A percentile compares a stretch with the other conserved stretches of the same genome.
Conservation (phyloP, 2,797 vertebrate species). For the Pampus argenteus region DNA sequence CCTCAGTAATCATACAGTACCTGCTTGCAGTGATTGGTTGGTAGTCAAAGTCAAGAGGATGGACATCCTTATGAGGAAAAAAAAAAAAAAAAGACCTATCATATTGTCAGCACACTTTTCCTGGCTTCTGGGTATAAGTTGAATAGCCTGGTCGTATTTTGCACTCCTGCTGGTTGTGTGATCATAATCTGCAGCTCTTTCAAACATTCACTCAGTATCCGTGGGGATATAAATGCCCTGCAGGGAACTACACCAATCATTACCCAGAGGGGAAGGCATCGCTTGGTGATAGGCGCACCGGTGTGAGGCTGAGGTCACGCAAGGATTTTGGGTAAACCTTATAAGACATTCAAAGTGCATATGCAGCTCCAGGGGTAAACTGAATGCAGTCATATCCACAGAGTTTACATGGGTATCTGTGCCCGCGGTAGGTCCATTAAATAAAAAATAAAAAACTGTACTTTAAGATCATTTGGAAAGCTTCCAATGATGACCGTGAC, state of each 20-base stretch:
- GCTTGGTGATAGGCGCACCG: slow-evolving; percentile 18
- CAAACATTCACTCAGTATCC: slow-evolving; percentile 28
- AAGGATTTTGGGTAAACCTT: slow-evolving; percentile 30
- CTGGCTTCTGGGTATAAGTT: not conserved
- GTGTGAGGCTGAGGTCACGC: slow-evolving; percentile 36
- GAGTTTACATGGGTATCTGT: not conserved
- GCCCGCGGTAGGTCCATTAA: slow-evolving; percentile 8
- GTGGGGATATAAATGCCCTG: slow-evolving; percentile 40
- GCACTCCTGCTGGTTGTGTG: slow-evolving; percentile 17
- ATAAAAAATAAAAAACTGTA: slow-evolving; percentile 21
- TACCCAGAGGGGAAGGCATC: slow-evolving; percentile 28
- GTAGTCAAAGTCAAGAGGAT: not conserved
- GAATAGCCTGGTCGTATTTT: slow-evolving; percentile 10
- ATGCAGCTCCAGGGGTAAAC: slow-evolving; percentile 9
- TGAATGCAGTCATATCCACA: not conserved
- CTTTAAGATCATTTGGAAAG: slow-evolving; percentile 29
- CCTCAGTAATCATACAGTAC: not conserved
- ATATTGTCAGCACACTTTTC: not conserved
- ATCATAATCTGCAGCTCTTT: slow-evolving; percentile 45
- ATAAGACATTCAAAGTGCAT: slow-evolving; percentile 19
- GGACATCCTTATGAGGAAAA: not conserved
- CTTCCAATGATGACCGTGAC: slow-evolving; percentile 21
- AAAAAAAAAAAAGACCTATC: not conserved
- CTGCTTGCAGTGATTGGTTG: slow-evolving; percentile 1
- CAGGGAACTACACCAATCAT: slow-evolving; percentile 45